Evolutionary conservation across 2,797 vertebrate species (phyloP).

Genomic region (Acanthornis magna): DNA sequence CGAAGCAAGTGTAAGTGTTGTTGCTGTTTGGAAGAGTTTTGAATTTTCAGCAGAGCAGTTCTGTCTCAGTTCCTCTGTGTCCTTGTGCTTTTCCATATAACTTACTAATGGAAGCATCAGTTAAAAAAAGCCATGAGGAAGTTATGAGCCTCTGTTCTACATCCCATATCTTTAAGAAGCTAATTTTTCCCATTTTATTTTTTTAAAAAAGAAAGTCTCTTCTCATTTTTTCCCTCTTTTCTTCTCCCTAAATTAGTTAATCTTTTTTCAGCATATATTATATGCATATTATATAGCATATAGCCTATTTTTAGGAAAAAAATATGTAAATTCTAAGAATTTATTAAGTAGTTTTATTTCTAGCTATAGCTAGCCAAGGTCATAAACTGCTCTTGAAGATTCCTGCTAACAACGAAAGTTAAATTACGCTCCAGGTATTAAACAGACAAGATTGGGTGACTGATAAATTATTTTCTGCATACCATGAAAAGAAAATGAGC

Average conservation of each 20-base stretch:
- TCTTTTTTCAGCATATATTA: neutral
- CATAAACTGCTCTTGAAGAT: constrained; percentile 31
- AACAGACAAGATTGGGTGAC: neutral
- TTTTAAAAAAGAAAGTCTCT: neutral
- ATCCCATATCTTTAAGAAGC: neutral
- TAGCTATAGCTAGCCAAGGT: neutral
- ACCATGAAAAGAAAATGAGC: constrained; percentile 22
- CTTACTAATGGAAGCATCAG: neutral
- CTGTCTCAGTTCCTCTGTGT: neutral
- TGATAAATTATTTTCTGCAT: constrained; percentile 41
- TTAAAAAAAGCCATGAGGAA: neutral
- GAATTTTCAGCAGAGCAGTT: neutral
- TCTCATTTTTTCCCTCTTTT: neutral
- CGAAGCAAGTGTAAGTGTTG: neutral
- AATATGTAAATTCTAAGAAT: neutral
- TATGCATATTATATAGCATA: neutral
- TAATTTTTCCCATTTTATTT: neutral
- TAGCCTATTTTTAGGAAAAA: constrained; percentile 3
- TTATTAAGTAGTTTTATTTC: constrained; percentile 15
- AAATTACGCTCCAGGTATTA: neutral
- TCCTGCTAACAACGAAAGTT: constrained; percentile 13
- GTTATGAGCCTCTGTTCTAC: neutral
- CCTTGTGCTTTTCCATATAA: neutral
- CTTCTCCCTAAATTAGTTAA: neutral
- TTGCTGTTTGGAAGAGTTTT: neutral